Percentiles rank a stretch among this genome's conserved stretches.
These are phyloP conservation scores for Cecropterus lyciades DNA, from an alignment of 1,140 invertebrate genomes.

Conservation along the genomic window DNA sequence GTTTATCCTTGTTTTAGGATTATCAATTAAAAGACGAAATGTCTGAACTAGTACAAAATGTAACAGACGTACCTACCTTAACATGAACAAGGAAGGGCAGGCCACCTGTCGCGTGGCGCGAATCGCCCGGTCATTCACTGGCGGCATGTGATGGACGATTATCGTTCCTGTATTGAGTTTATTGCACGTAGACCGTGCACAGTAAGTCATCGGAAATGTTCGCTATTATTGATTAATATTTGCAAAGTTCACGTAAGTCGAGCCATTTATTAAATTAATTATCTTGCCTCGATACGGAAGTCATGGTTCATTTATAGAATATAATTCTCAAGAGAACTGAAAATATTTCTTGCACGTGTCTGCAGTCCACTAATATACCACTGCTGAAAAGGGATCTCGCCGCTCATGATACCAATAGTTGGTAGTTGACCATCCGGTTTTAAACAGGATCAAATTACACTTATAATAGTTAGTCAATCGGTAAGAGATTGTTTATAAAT, in stretches of 20 bases:
- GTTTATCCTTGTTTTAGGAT: not conserved
- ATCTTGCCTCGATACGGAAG: not conserved
- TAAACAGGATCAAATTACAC: too few species aligned
- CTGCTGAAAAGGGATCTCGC: too few species aligned
- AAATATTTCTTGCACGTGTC: too few species aligned
- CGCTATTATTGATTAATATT: conserved; percentile 46
- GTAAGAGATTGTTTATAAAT: too few species aligned
- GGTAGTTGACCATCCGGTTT: too few species aligned
- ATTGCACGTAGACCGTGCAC: conserved; percentile 3
- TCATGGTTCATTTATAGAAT: not conserved
- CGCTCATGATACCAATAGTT: too few species aligned
- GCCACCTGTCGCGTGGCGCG: conserved; percentile 61
- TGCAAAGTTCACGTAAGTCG: conserved; percentile 37
- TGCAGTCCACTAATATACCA: too few species aligned
- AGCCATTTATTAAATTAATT: conserved; percentile 27
- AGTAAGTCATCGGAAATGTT: conserved; percentile 28
- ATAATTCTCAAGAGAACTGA: too few species aligned
- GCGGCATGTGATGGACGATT: conserved; percentile 13
- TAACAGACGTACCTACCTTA: conserved; percentile 1
- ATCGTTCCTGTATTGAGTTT: not conserved
- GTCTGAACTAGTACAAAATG: not conserved
- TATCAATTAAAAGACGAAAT: not conserved
- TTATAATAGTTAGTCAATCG: too few species aligned
- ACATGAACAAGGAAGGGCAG: conserved; percentile 34
- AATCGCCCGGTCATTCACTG: conserved; percentile 49